Percentiles rank a stretch among this genome's conserved stretches.
Evolutionary conservation across 2,888 invertebrate species (phyloP).

Genomic region (Atethmia centrago): DNA sequence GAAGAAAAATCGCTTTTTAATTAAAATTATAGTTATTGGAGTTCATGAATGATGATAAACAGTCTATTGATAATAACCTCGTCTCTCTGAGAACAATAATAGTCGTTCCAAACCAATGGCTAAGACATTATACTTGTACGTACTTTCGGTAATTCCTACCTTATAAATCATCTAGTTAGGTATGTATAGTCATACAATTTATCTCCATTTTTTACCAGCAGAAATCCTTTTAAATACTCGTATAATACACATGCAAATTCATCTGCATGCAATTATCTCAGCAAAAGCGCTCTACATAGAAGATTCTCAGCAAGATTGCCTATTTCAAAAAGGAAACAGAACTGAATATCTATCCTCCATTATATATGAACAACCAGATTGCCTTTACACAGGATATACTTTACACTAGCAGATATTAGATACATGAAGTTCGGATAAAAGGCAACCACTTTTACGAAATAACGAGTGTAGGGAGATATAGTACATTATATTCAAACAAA

Average conservation of each 20-base stretch:
- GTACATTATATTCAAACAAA: conserved; percentile 74
- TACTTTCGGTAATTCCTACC: neutral
- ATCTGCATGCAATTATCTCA: conserved; percentile 45
- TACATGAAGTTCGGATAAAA: conserved; percentile 18
- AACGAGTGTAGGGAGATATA: conserved; percentile 12
- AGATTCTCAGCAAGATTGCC: conserved; percentile 60
- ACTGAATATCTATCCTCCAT: conserved; percentile 52
- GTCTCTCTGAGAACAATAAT: neutral
- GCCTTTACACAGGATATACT: conserved; percentile 28
- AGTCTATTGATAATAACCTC: neutral
- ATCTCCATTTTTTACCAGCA: conserved; percentile 11
- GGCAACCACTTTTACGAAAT: conserved; percentile 28
- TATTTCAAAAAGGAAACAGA: conserved; percentile 64
- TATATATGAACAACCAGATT: conserved; percentile 51
- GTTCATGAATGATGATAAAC: conserved; percentile 1
- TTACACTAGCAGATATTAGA: conserved; percentile 17
- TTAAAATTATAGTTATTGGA: neutral
- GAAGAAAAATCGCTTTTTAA: neutral
- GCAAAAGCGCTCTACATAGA: conserved; percentile 42
- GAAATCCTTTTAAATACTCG: conserved; percentile 27
- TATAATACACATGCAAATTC: conserved; percentile 44
- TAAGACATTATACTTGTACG: neutral
- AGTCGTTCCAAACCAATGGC: no score
- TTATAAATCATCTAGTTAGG: neutral
- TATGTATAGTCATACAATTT: neutral